Percentiles rank a stretch among this genome's conserved stretches.
These are phyloP conservation scores for Calephelis virginiensis DNA, from an alignment of 1,140 invertebrate genomes.

Conservation along the genomic window DNA sequence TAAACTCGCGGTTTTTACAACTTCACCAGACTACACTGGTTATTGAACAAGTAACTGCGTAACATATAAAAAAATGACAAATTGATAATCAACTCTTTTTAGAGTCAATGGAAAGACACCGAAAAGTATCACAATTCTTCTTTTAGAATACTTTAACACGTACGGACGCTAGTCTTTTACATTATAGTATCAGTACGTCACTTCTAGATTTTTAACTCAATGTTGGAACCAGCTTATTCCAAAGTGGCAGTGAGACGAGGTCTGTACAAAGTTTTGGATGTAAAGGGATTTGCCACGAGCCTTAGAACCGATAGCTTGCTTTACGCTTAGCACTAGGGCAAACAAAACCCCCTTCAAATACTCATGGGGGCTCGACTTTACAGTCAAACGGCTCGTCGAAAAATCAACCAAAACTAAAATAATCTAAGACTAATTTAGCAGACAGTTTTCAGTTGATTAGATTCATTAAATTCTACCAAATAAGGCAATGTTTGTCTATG, in stretches of 20 bases:
- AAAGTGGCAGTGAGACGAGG: conserved; percentile 27
- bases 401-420: conserved; percentile 9
- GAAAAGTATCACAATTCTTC: too few relatives aligned
- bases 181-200: too few relatives aligned
- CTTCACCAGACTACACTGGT: too few relatives aligned
- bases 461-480: neutral
- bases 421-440: conserved; percentile 1
- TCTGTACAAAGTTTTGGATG: conserved; percentile 39
- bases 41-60: too few relatives aligned
- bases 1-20: too few relatives aligned
- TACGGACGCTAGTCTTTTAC: too few relatives aligned
- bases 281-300: conserved; percentile 39
- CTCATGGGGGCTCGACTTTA: conserved; percentile 22
- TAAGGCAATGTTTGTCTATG: too few relatives aligned
- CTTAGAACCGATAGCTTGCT: conserved; percentile 35
- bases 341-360: conserved; percentile 36
- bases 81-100: too few relatives aligned
- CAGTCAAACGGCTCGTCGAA: conserved; percentile 4
- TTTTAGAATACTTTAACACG: too few relatives aligned
- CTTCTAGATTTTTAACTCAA: conserved; percentile 26
- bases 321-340: conserved; percentile 33
- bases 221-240: conserved; percentile 34
- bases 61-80: too few relatives aligned
- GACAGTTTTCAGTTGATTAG: conserved; percentile 9
- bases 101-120: too few relatives aligned